Percentiles rank a stretch among this genome's conserved stretches.
phyloP scores from a whole-genome alignment of 2,797 vertebrate genomes.

The Prunella strophiata region DNA sequence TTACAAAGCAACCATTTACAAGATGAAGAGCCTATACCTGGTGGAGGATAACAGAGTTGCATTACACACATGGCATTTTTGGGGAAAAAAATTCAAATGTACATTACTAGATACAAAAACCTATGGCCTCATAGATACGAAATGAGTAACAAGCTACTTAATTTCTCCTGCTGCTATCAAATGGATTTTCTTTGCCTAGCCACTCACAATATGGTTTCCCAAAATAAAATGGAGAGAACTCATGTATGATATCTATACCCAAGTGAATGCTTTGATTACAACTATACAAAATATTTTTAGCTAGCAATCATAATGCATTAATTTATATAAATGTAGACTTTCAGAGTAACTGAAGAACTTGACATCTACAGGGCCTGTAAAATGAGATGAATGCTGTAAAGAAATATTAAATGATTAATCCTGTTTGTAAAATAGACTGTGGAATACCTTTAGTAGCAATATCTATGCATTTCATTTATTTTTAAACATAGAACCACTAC shows the following conservation, averaged over 20 bases:
- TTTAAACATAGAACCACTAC: background rate
- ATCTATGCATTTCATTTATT: background rate
- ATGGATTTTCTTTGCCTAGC: background rate
- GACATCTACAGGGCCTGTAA: background rate
- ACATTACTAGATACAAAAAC: background rate
- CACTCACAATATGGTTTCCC: background rate
- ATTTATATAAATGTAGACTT: background rate
- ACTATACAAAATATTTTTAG: background rate
- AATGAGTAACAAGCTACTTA: background rate
- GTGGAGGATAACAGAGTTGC: background rate
- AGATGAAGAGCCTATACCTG: background rate
- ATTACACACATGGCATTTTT: background rate
- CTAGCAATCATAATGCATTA: background rate
- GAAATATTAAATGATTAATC: background rate
- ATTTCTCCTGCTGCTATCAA: background rate
- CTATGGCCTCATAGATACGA: background rate
- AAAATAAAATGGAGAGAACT: background rate
- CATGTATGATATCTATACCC: background rate
- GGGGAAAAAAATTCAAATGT: background rate
- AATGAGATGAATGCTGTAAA: background rate
- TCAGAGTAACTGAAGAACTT: background rate
- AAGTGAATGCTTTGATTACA: background rate
- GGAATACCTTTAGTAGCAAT: background rate
- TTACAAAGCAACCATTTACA: background rate
- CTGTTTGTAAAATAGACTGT: background rate